Percentiles rank a stretch among this genome's conserved stretches.
Evolutionary conservation across 1,140 invertebrate species (phyloP).

Genomic region (Whitmania pigra): DNA sequence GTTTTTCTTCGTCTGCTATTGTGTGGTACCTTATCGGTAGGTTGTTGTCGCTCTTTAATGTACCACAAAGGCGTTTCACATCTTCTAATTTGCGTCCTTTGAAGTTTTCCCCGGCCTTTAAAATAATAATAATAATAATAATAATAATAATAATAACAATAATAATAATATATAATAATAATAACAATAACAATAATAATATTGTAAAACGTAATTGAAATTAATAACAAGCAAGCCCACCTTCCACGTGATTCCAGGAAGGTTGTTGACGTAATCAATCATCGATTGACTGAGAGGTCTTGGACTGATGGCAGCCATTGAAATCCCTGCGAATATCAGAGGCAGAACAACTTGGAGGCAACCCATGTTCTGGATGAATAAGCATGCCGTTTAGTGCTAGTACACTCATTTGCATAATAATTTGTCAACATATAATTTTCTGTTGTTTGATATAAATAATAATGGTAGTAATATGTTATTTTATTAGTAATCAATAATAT

Average conservation of each 20-base stretch:
- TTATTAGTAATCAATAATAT: no score
- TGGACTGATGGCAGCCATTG: background rate
- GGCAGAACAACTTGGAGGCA: no score
- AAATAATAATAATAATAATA: conserved; percentile 1
- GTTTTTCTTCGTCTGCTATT: conserved; percentile 27
- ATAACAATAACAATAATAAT: background rate
- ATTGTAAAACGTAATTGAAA: background rate
- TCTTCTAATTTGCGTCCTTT: conserved; percentile 12
- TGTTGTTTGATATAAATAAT: no score
- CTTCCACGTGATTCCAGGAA: conserved; percentile 52
- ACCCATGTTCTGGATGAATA: no score
- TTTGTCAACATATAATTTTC: no score
- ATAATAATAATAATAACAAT: background rate
- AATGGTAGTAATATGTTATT: no score
- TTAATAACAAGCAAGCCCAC: conserved; percentile 29
- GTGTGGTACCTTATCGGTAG: conserved; percentile 33
- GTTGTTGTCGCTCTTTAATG: conserved; percentile 47
- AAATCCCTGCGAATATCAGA: no score
- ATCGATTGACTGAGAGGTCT: conserved; percentile 29
- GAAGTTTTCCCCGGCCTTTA: conserved; percentile 55
- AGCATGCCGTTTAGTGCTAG: no score
- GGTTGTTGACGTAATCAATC: conserved; percentile 31
- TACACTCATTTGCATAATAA: no score
- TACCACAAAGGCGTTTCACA: conserved; percentile 52
- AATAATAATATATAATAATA: conserved; percentile 16